A percentile compares a stretch with the other conserved stretches of the same genome.
phyloP scores from a whole-genome alignment of 2,797 vertebrate genomes.

The Microcaecilia unicolor region DNA sequence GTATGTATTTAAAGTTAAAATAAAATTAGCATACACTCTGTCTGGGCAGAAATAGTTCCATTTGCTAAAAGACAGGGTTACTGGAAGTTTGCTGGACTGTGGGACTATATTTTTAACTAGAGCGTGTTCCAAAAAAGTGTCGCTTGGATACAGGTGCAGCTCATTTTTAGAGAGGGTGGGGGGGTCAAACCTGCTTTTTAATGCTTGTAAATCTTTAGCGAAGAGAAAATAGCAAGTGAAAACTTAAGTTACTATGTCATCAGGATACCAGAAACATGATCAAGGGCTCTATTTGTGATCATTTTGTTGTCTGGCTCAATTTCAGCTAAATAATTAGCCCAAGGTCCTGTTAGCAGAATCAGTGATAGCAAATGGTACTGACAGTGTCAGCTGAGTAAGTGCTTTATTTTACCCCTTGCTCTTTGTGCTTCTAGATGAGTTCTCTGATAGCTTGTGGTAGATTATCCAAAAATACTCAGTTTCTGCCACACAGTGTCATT shows the following conservation, averaged over 20 bases:
- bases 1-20: slow-evolving; percentile 14
- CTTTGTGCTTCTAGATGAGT: slow-evolving; percentile 3
- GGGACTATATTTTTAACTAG: no score
- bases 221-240: slow-evolving; percentile 21
- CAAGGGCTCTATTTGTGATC: slow-evolving; percentile 11
- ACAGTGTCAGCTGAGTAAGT: slow-evolving; percentile 15
- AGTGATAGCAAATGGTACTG: slow-evolving; percentile 6
- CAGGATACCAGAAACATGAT: neutral
- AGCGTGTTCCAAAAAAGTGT: slow-evolving; percentile 32
- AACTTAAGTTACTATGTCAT: slow-evolving; percentile 6
- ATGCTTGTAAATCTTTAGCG: slow-evolving; percentile 17
- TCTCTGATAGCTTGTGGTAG: slow-evolving; percentile 13
- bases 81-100: slow-evolving; percentile 22
- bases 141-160: slow-evolving; percentile 15
- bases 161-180: slow-evolving; percentile 12
- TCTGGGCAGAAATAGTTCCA: slow-evolving; percentile 22
- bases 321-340: slow-evolving; percentile 24
- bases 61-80: no score
- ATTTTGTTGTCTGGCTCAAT: slow-evolving; percentile 8
- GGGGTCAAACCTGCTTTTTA: slow-evolving; percentile 16
- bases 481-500: slow-evolving; percentile 15
- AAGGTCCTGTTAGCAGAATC: slow-evolving; percentile 1
- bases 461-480: slow-evolving; percentile 21
- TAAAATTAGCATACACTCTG: slow-evolving; percentile 3
- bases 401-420: slow-evolving; percentile 15